Evolutionary conservation across 2,888 invertebrate species (phyloP), one percentile per base, ranked within the genome.

Genomic region (Tineola bisselliella): DNA sequence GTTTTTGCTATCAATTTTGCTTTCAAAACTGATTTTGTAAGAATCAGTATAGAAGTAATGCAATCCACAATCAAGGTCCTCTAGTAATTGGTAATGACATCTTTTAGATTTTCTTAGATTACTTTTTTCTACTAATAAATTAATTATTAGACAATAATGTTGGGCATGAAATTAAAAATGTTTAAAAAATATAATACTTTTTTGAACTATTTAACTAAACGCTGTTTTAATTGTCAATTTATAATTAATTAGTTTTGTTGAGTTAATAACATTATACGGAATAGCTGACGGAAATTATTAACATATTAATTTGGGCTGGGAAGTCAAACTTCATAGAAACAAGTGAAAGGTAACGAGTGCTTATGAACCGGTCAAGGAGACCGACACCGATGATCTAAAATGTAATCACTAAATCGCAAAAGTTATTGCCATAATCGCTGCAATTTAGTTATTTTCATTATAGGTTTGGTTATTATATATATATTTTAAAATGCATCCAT

Each of bases 351-450:
- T 71, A 67, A 64, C 44, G 54, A 15, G 60, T 60, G 30, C 33
- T 19, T 18, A 44, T 44, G 11, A 44, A 19, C 59, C 70, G 83
- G 84, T 82, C 84, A 84, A 84, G 84, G 84, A 74, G 75, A 70
- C 70, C 81, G 65, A 66, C 74, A 15, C n/a, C 48, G 48, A 48
- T 48, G 48, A 1, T 48, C 48, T 48, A 48, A 48, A 10, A 48
- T 48, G 12, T 17, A 48, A 48, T 17, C 48, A 17, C 48, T 15
- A 48, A 48, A 48, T 48, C 48, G 48, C 13, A 48, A 48, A 48
- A 48, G 10, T 13, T 48, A 48, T 17, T 48, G 17, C 48, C 48
- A 15, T n/a, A 48, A 48, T 13, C 10, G 6, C 25, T 6, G 25
- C 6, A 25, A 2, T 25, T 25, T n/a, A n/a, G 25, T 4, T 25